These are phyloP conservation scores for Akabosia matsudoensis DNA, from an alignment of 1,140 invertebrate species.

Conservation along the genomic window DNA sequence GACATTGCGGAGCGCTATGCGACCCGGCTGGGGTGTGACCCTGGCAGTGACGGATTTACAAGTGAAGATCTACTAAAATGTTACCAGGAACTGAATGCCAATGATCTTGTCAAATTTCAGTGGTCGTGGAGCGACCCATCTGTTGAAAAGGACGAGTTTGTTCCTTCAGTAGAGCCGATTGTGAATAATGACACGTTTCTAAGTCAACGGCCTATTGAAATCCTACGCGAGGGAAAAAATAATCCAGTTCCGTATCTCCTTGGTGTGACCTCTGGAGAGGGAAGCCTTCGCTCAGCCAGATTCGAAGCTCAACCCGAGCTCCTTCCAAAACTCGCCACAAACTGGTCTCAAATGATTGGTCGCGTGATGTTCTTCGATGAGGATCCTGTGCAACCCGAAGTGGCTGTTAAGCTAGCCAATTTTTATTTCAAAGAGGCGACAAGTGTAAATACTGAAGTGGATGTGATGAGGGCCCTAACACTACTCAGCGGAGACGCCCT, in stretches of 20 bases:
- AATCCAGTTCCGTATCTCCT: background rate
- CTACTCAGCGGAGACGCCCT: background rate
- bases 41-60: background rate
- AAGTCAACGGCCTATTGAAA: background rate
- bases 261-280: background rate
- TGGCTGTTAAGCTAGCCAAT: background rate
- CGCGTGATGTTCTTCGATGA: background rate
- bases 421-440: background rate
- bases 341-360: background rate
- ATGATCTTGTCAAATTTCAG: background rate
- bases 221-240: background rate
- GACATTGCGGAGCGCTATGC: background rate
- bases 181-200: background rate
- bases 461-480: background rate
- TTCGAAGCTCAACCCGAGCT: background rate
- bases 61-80: slow-evolving; percentile 23
- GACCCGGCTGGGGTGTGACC: slow-evolving; percentile 5
- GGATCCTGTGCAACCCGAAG: background rate
- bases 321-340: background rate
- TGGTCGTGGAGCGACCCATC: background rate
- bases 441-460: background rate
- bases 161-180: background rate
- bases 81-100: background rate
- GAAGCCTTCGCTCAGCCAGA: background rate
- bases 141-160: background rate